Evolutionary conservation across 1,140 invertebrate genomes (phyloP).

Genomic region (Pseudomyrmex gracilis): DNA sequence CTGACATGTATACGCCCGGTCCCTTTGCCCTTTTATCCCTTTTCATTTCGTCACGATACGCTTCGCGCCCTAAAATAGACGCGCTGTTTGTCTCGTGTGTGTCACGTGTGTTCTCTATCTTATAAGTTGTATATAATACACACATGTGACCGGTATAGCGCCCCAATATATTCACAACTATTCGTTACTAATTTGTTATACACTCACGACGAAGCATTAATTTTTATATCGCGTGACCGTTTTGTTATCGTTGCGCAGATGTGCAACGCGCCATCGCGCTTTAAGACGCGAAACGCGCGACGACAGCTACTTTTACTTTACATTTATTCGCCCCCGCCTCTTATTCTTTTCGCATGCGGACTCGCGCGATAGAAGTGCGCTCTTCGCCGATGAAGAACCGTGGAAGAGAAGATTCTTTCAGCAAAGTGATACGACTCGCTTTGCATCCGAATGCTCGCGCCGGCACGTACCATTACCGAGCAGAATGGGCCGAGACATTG

Average conservation of each 20-base stretch:
- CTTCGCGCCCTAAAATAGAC: constrained; percentile 36
- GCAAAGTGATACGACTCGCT: constrained; percentile 74
- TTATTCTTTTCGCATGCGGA: background rate
- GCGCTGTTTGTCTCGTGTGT: constrained; percentile 32
- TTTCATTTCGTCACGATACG: constrained; percentile 66
- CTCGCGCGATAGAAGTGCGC: constrained; percentile 37
- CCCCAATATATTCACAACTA: background rate
- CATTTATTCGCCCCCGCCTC: background rate
- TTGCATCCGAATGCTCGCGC: constrained; percentile 74
- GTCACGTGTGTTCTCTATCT: constrained; percentile 31
- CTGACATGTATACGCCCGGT: background rate
- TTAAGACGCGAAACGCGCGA: constrained; percentile 14
- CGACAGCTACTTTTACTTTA: constrained; percentile 36
- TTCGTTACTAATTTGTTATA: background rate
- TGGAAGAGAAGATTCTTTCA: constrained; percentile 45
- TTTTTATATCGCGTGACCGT: constrained; percentile 5
- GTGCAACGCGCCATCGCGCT: background rate
- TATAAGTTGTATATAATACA: constrained; percentile 23
- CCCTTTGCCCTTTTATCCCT: constrained; percentile 26
- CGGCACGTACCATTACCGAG: constrained; percentile 59
- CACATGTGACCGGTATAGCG: background rate
- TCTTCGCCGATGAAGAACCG: constrained; percentile 44
- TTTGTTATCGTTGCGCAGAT: background rate
- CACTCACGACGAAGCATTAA: background rate
- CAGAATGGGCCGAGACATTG: constrained; percentile 27